Percentiles rank a stretch among this genome's conserved stretches.
phyloP scores from a whole-genome alignment of 2,888 invertebrate species.

The Deilephila porcellus region DNA sequence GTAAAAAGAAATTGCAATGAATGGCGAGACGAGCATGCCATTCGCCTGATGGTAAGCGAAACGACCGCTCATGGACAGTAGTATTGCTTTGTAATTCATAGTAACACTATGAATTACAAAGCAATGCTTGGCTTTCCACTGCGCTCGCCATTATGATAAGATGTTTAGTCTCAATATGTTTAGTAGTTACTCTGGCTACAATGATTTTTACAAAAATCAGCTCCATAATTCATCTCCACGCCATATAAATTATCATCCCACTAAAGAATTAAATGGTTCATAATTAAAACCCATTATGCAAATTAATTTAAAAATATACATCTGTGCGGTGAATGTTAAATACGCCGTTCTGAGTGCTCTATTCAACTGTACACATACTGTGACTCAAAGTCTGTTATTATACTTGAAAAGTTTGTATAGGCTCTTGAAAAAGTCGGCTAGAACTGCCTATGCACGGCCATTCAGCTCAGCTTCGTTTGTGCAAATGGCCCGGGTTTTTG shows the following conservation, averaged over 20 bases:
- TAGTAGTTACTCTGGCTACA: too few species aligned
- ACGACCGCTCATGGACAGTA: too few species aligned
- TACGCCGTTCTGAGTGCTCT: not conserved
- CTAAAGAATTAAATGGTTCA: not conserved
- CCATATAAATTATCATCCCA: too few species aligned
- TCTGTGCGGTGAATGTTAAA: not conserved
- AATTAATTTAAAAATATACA: not conserved
- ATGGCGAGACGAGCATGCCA: too few species aligned
- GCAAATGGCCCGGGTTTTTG: constrained; percentile 2
- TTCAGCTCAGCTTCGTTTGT: constrained; percentile 17
- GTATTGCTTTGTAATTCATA: too few species aligned
- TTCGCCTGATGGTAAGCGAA: too few species aligned
- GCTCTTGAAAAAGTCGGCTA: constrained; percentile 31
- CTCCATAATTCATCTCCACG: not conserved
- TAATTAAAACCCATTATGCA: constrained; percentile 4
- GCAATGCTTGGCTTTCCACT: too few species aligned
- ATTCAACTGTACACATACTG: constrained; percentile 2
- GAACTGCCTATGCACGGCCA: constrained; percentile 29
- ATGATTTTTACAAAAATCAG: too few species aligned
- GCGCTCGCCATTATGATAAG: too few species aligned
- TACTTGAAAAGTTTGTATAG: constrained; percentile 34
- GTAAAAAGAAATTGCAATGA: too few species aligned
- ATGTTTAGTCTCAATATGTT: too few species aligned
- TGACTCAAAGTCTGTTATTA: constrained; percentile 33
- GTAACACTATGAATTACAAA: too few species aligned